Conservation (phyloP, 2,888 invertebrate genomes). For the Dasysyrphus tricinctus region DNA sequence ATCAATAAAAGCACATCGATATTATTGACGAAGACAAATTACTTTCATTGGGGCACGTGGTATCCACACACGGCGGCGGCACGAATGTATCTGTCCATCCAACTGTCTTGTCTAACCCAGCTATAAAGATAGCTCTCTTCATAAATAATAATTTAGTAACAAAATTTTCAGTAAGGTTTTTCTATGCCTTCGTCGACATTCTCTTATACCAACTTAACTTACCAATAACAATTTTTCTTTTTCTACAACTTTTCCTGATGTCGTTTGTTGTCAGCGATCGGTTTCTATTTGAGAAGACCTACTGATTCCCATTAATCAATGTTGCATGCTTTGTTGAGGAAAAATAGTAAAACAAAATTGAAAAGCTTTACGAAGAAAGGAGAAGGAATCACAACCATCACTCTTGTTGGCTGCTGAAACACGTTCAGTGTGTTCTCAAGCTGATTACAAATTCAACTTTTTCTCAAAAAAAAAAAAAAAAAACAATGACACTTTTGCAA, state of each 20-base stretch:
- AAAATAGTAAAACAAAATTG: slow-evolving; percentile 20
- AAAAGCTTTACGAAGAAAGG: slow-evolving; percentile 4
- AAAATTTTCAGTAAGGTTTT: slow-evolving; percentile 54
- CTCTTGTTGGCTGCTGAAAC: slow-evolving; percentile 8
- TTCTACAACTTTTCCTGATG: slow-evolving; percentile 49
- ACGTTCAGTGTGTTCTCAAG: slow-evolving; percentile 20
- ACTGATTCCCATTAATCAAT: slow-evolving; percentile 61
- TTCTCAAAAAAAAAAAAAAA: slow-evolving; percentile 28
- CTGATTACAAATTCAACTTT: slow-evolving; percentile 60
- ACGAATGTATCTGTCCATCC: slow-evolving; percentile 39
- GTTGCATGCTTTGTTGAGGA: slow-evolving; percentile 45
- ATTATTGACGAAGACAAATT: slow-evolving; percentile 56
- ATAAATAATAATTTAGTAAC: slow-evolving; percentile 62
- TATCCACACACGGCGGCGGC: slow-evolving; percentile 10
- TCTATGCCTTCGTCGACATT: not conserved
- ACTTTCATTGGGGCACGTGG: slow-evolving; percentile 45
- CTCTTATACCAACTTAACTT: not conserved
- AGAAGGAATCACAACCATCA: slow-evolving; percentile 17
- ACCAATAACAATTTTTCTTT: not conserved
- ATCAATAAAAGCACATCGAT: slow-evolving; percentile 56
- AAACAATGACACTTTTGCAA: slow-evolving; percentile 27
- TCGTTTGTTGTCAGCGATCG: slow-evolving; percentile 8
- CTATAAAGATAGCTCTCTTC: slow-evolving; percentile 14
- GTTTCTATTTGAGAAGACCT: slow-evolving; percentile 48
- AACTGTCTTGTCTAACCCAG: slow-evolving; percentile 31